Evolutionary conservation across 2,888 invertebrate genomes (phyloP).

Genomic region (Catocala fraxini): DNA sequence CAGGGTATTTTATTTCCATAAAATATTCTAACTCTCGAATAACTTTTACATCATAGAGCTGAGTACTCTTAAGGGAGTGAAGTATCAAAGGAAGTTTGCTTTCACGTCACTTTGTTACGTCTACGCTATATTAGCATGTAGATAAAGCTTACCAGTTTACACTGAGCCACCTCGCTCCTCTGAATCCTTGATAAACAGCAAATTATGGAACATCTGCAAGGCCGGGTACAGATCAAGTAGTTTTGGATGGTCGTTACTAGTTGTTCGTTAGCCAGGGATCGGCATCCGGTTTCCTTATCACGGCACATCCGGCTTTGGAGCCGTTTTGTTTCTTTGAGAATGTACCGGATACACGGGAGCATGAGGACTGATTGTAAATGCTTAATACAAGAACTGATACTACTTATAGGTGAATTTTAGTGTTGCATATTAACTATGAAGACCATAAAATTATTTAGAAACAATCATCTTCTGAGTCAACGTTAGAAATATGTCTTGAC

Average conservation of each 20-base stretch:
- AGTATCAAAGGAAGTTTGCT: constrained; percentile 73
- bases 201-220: constrained; percentile 33
- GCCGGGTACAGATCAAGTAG: constrained; percentile 49
- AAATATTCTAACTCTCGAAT: constrained; percentile 44
- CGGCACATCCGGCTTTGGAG: constrained; percentile 69
- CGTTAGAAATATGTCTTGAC: too few relatives aligned
- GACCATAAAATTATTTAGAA: too few relatives aligned
- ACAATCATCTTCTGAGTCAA: too few relatives aligned
- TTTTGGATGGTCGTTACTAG: constrained; percentile 65
- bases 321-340: constrained; percentile 76
- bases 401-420: not conserved
- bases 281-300: constrained; percentile 81
- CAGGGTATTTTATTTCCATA: constrained; percentile 11
- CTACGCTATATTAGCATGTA: constrained; percentile 69
- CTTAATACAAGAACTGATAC: constrained; percentile 11
- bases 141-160: constrained; percentile 48
- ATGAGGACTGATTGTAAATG: constrained; percentile 33
- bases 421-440: too few relatives aligned
- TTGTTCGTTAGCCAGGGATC: constrained; percentile 77
- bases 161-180: constrained; percentile 45
- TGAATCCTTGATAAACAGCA: constrained; percentile 22
- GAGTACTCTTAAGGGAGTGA: constrained; percentile 57
- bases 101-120: constrained; percentile 66
- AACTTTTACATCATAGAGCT: constrained; percentile 60
- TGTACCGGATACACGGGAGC: constrained; percentile 64